Evolutionary conservation across 1,140 invertebrate genomes (phyloP).

Genomic region (Meloidogyne chitwoodi): DNA sequence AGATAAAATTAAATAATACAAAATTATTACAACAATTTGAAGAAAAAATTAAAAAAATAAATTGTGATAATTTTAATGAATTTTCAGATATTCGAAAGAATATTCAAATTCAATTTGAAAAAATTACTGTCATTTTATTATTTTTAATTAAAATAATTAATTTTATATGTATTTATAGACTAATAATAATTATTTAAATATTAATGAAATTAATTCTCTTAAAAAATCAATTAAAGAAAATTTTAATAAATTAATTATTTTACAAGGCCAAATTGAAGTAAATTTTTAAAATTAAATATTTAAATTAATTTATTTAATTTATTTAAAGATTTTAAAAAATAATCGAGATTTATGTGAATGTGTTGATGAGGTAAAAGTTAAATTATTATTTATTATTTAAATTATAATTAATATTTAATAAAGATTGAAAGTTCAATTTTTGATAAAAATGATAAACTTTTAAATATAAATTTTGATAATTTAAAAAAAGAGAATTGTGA

Average conservation of each 20-base stretch:
- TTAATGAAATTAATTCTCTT: neutral
- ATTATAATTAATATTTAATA: neutral
- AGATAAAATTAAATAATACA: neutral
- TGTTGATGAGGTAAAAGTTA: neutral
- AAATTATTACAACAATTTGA: neutral
- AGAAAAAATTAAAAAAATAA: neutral
- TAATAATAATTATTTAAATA: neutral
- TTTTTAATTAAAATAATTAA: neutral
- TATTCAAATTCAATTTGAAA: neutral
- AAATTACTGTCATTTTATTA: neutral
- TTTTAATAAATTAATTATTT: neutral
- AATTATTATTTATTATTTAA: neutral
- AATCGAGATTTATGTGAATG: neutral
- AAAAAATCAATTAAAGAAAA: neutral
- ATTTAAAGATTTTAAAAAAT: neutral
- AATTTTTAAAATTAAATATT: neutral
- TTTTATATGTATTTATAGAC: neutral
- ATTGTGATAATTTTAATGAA: neutral
- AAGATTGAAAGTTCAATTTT: neutral
- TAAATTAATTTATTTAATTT: neutral
- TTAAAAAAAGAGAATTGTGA: neutral
- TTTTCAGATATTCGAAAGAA: neutral
- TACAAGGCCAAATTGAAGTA: neutral
- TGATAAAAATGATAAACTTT: neutral
- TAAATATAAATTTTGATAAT: neutral